These are phyloP conservation scores for Parascotia fuliginaria DNA, from an alignment of 2,888 invertebrate genomes.

Conservation along the genomic window DNA sequence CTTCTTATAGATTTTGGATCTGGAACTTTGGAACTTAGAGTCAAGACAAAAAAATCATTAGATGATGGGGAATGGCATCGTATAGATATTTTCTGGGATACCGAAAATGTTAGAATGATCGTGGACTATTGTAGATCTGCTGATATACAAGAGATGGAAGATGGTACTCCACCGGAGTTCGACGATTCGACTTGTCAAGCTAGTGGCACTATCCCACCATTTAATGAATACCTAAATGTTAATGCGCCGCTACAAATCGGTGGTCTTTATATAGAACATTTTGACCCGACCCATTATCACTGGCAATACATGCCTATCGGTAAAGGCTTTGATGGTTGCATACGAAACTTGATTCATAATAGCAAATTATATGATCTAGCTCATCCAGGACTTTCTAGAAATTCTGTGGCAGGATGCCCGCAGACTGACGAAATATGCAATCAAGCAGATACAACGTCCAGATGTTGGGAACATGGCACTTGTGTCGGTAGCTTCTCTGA, in stretches of 20 bases:
- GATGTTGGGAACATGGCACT: conserved; percentile 97
- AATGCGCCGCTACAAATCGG: conserved; percentile 98
- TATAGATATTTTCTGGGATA: conserved; percentile 97
- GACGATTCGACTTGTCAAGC: conserved; percentile 96
- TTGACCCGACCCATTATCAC: conserved; percentile 94
- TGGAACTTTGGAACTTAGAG: conserved; percentile 94
- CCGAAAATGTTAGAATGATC: conserved; percentile 96
- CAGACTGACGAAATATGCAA: conserved; percentile 97
- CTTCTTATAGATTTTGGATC: conserved; percentile 97
- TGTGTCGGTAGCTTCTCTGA: conserved; percentile 96
- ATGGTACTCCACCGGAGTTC: conserved; percentile 94
- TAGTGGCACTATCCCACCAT: conserved; percentile 95
- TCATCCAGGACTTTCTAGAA: conserved; percentile 94
- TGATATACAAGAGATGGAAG: conserved; percentile 94
- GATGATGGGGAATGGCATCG: conserved; percentile 99
- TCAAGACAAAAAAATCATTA: conserved; percentile 93
- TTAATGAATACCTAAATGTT: conserved; percentile 98
- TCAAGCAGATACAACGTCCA: conserved; percentile 92
- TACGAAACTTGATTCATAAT: conserved; percentile 97
- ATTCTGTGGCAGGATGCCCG: conserved; percentile 95
- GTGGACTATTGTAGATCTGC: conserved; percentile 97
- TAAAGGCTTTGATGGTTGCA: conserved; percentile 97
- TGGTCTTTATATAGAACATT: conserved; percentile 95
- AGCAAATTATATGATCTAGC: conserved; percentile 98
- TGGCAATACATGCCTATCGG: conserved; percentile 97